Evolutionary conservation across 2,113 vertebrate species (phyloP).

Genomic region (Thomomys bottae): DNA sequence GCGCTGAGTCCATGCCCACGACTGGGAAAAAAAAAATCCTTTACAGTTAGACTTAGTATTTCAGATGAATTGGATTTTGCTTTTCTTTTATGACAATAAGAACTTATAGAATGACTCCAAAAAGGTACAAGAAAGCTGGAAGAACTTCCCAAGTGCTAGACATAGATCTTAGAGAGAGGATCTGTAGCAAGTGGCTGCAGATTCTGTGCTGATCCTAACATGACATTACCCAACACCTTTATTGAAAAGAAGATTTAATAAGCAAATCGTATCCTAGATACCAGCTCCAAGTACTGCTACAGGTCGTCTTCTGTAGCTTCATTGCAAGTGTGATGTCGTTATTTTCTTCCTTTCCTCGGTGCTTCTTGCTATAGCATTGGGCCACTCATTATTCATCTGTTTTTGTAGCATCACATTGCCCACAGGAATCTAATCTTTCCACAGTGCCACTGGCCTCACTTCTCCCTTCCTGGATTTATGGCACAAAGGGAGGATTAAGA

Average conservation of each 20-base stretch:
- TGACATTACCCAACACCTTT: not conserved
- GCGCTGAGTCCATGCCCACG: too few relatives aligned
- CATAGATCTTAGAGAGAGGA: too few relatives aligned
- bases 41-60: too few relatives aligned
- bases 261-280: not conserved
- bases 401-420: constrained; percentile 17
- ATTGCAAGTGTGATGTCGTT: accelerated
- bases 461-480: constrained; percentile 67
- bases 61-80: too few relatives aligned
- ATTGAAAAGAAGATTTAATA: not conserved
- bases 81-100: too few relatives aligned
- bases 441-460: constrained; percentile 65
- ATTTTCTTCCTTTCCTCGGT: not conserved
- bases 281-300: not conserved
- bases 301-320: not conserved
- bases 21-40: too few relatives aligned
- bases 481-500: constrained; percentile 74
- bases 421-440: constrained; percentile 60
- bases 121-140: too few relatives aligned
- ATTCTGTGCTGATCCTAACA: not conserved
- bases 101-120: too few relatives aligned
- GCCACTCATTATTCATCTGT: constrained; percentile 49
- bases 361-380: not conserved
- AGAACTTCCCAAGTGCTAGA: too few relatives aligned
- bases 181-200: too few relatives aligned